Evolutionary conservation across 2,113 vertebrate genomes (phyloP), one percentile per base, ranked within the genome.

Genomic region (Sceloporus undulatus): DNA sequence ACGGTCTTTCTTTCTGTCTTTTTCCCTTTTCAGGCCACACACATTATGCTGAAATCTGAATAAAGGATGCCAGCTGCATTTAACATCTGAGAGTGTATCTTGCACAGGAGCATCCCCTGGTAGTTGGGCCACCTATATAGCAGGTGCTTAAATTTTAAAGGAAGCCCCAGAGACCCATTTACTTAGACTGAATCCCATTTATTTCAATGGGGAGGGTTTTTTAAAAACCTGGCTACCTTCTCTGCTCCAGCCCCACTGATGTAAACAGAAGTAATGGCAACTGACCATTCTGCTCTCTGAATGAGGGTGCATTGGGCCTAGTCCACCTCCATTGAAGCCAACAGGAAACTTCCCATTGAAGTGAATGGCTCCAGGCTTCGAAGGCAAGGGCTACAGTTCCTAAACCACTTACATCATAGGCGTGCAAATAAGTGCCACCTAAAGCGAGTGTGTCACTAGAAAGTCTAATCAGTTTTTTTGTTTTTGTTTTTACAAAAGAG

Each of bases 11-110:
- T 34, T 34, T 34, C 34, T 34, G 34, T 34, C 34, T 34, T 34
- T 34, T 34, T 34, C 34, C 34, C 34, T 34, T 34, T 94, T 48
- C 93, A 88, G 95, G 92, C 92, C 91, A 93, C 90, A 94, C 94
- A 94, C 94, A 95, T 94, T 90, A 94, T 70, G 88, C 84, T 80
- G 11, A 85, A 86, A 70, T 79, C 82, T 92, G 92, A 89, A 68
- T 91, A 91, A 87, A 92, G 91, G 89, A 77, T 40, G 48, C 18
- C 29, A 73, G 73, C 87, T 42, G 34, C 52, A 38, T 40, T 38
- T 89, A 95, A 95, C 94, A 56, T 90, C 0, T 62, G 74, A 91
- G 94, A 92, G 27, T 79, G 86, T 88, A 94, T 79, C 86, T 42
- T 90, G 94, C 34, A 34, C 34, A 34, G 34, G 34, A 34, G 34